phyloP scores from a whole-genome alignment of 1,140 invertebrate species.

The Orchestia grillus region DNA sequence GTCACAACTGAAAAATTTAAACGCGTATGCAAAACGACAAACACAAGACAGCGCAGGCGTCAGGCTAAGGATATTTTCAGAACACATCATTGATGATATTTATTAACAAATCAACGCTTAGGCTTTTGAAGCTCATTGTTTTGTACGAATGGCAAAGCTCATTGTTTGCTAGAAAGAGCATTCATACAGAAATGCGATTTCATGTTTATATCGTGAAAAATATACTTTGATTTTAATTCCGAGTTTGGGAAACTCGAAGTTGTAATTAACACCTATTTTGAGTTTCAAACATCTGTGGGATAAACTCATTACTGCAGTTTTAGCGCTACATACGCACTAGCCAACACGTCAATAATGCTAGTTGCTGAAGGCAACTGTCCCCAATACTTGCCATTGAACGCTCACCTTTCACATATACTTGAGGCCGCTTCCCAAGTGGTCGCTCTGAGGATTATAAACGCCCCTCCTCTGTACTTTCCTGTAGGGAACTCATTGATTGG shows the following conservation, averaged over 20 bases:
- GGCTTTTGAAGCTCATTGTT: too few species aligned
- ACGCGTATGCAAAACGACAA: too few species aligned
- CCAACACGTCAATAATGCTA: not conserved
- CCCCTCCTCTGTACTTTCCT: constrained; percentile 28
- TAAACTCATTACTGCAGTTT: not conserved
- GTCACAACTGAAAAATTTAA: too few species aligned
- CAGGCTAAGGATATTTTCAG: too few species aligned
- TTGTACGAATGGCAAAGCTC: too few species aligned
- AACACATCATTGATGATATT: too few species aligned
- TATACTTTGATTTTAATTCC: not conserved
- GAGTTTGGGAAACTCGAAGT: not conserved
- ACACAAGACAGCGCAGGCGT: too few species aligned
- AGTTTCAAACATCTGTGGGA: not conserved
- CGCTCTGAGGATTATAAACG: constrained; percentile 36
- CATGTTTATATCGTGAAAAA: too few species aligned
- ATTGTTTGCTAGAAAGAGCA: too few species aligned
- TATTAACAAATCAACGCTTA: too few species aligned
- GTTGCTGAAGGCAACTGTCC: not conserved
- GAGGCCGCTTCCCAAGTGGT: constrained; percentile 29
- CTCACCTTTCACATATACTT: constrained; percentile 17
- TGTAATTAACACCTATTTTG: not conserved
- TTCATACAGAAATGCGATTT: too few species aligned
- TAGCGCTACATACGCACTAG: too few species aligned
- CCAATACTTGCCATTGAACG: not conserved
- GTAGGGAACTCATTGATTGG: constrained; percentile 52